These are phyloP conservation scores for Diacarnus erythraeanus DNA, from an alignment of 37 sponge, comb jelly and placozoan species.

Conservation along the genomic window DNA sequence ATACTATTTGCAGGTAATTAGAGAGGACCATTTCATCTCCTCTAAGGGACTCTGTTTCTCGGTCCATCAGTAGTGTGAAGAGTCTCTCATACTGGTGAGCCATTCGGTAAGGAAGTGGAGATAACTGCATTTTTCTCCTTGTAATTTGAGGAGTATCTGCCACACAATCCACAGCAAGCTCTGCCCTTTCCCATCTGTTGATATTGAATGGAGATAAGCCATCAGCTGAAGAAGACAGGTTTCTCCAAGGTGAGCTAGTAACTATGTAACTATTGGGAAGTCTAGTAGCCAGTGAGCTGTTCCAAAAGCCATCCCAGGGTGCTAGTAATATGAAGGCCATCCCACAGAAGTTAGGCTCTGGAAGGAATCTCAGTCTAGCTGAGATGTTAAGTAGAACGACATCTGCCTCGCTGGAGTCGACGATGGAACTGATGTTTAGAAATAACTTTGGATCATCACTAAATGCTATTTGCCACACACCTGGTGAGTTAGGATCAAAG, in stretches of 20 bases:
- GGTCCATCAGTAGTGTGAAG: constrained; percentile 53
- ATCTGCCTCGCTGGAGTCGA: not conserved
- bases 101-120: constrained; percentile 66
- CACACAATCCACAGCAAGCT: constrained; percentile 12
- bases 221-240: not conserved
- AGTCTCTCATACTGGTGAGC: constrained; percentile 56
- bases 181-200: not conserved
- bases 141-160: constrained; percentile 41
- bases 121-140: not conserved
- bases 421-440: constrained; percentile 40
- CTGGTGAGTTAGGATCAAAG: constrained; percentile 13
- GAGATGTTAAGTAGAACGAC: constrained; percentile 49
- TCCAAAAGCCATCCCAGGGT: constrained; percentile 80
- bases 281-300: constrained; percentile 1
- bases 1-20: constrained; percentile 21
- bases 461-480: constrained; percentile 75
- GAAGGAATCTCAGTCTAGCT: constrained; percentile 65
- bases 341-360: constrained; percentile 61
- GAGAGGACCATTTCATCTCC: constrained; percentile 1
- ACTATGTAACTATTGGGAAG: constrained; percentile 19
- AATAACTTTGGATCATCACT: constrained; percentile 47
- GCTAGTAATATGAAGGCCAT: constrained; percentile 25
- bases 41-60: not conserved
- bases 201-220: not conserved
- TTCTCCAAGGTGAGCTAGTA: not conserved